These are phyloP conservation scores for Apus apus DNA, from an alignment of 2,113 vertebrate species.

Conservation along the genomic window DNA sequence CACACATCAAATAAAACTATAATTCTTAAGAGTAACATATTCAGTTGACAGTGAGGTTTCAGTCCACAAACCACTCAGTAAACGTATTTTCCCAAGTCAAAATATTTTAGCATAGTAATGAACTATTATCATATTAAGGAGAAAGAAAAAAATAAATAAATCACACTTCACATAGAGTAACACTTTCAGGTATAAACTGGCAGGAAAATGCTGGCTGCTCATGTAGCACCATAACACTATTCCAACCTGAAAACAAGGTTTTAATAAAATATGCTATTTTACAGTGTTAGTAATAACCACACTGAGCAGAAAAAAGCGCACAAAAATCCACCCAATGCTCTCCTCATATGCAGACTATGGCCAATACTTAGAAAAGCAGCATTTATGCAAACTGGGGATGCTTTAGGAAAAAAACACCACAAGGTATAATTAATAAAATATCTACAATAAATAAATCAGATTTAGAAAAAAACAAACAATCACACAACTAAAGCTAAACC, in stretches of 20 bases:
- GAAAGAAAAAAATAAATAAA: not conserved
- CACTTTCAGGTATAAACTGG: not conserved
- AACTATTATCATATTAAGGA: not conserved
- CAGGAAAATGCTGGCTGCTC: not conserved
- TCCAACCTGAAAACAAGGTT: not conserved
- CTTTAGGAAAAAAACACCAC: not conserved
- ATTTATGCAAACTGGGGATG: not conserved
- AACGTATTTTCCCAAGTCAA: not conserved
- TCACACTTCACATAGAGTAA: rapidly evolving
- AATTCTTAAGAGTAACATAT: not conserved
- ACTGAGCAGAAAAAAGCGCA: not conserved
- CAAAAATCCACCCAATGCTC: not conserved
- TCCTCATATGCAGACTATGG: not conserved
- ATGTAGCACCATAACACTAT: not conserved
- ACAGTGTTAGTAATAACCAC: not conserved
- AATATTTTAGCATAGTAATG: not conserved
- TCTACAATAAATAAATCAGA: not conserved
- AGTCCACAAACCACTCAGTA: not conserved
- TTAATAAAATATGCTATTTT: not conserved
- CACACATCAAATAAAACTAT: not conserved
- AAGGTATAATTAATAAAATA: not conserved
- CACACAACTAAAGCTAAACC: not conserved
- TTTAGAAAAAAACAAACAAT: not conserved
- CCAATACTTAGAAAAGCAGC: not conserved
- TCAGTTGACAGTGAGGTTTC: not conserved